Evolutionary conservation across 2,888 invertebrate genomes (phyloP).

Genomic region (Podabrus alpinus): DNA sequence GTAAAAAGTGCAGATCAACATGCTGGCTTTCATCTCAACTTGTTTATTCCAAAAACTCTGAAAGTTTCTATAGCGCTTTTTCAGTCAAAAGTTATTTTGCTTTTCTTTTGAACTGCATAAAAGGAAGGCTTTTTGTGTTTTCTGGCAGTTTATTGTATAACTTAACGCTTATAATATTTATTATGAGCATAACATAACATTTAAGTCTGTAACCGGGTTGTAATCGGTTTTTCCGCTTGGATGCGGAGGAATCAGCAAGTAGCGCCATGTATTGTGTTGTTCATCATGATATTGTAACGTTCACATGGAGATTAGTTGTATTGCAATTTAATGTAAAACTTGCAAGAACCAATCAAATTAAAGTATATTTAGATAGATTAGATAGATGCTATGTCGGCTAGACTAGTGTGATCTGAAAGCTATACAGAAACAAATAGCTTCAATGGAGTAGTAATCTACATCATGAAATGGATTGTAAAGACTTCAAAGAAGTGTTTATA

Average conservation of each 20-base stretch:
- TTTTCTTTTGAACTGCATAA: neutral
- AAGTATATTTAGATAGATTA: no score
- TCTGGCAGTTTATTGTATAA: neutral
- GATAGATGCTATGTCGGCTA: no score
- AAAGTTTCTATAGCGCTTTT: neutral
- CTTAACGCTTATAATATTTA: neutral
- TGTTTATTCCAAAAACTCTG: neutral
- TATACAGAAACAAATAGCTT: no score
- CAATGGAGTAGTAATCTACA: no score
- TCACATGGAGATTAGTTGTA: no score
- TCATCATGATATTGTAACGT: no score
- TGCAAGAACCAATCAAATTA: no score
- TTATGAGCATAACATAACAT: neutral
- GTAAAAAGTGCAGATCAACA: neutral
- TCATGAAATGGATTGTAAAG: no score
- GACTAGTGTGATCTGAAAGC: no score
- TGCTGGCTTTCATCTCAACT: neutral
- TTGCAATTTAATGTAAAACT: no score
- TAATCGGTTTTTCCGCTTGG: neutral
- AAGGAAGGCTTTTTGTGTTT: neutral
- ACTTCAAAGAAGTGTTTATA: no score
- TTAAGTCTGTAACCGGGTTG: neutral
- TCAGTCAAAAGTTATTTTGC: neutral
- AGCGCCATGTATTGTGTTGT: neutral
- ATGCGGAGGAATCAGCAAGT: neutral